These are phyloP conservation scores for Eptesicus fuscus DNA, from an alignment of 2,113 vertebrate genomes.

Conservation along the genomic window DNA sequence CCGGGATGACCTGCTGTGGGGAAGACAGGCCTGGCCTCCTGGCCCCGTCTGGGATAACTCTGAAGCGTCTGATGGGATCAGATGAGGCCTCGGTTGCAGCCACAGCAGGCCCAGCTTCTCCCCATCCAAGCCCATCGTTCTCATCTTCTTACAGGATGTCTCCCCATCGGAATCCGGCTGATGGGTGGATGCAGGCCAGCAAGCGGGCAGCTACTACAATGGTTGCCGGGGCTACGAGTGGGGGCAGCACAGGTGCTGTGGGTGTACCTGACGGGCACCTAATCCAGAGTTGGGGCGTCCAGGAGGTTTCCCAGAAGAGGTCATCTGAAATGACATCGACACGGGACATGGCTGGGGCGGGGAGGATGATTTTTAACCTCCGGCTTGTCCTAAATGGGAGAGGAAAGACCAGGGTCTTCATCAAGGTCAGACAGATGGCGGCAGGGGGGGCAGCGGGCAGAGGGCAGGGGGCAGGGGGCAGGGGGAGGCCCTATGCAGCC, in stretches of 20 bases:
- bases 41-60: not conserved
- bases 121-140: not conserved
- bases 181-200: not conserved
- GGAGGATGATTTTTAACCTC: not conserved
- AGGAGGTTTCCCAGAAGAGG: not conserved
- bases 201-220: not conserved
- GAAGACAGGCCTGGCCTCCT: not conserved
- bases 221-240: not conserved
- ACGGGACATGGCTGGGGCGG: accelerated
- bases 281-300: not conserved
- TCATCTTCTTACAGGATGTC: not conserved
- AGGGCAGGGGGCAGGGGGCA: no score
- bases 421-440: not conserved
- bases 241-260: not conserved
- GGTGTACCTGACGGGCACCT: accelerated
- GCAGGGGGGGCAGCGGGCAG: not conserved
- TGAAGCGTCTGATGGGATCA: not conserved
- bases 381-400: not conserved
- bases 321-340: not conserved
- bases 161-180: not conserved
- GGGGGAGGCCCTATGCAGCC: not conserved
- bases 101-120: not conserved
- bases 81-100: not conserved
- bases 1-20: not conserved
- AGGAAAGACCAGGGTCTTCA: not conserved